Conservation (phyloP, 37 sponge, comb jelly and placozoan species). For the Theonella swinhoei region DNA sequence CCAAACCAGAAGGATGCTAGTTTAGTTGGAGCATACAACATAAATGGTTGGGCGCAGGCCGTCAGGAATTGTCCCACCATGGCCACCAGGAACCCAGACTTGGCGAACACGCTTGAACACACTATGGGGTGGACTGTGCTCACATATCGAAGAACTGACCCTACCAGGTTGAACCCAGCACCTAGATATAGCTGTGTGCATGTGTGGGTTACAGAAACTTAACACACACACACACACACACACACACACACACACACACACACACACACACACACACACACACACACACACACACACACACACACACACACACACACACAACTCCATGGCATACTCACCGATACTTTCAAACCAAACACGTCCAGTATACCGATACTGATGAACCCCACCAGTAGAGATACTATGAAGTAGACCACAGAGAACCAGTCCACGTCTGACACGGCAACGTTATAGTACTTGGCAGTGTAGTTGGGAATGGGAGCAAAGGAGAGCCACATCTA, state of each 20-base stretch:
- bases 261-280: too few relatives aligned
- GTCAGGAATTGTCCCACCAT: conserved; percentile 73
- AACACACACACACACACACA: too few relatives aligned
- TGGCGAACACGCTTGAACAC: conserved; percentile 21
- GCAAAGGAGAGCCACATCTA: conserved; percentile 81
- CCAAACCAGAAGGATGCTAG: conserved; percentile 88
- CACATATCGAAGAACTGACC: conserved; percentile 56
- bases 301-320: neutral
- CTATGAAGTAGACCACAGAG: conserved; percentile 50
- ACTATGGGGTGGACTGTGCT: conserved; percentile 48
- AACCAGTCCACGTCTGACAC: conserved; percentile 48
- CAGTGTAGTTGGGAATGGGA: conserved; percentile 50
- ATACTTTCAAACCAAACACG: conserved; percentile 50
- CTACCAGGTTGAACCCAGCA: conserved; percentile 61
- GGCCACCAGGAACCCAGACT: conserved; percentile 47
- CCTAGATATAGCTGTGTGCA: conserved; percentile 50
- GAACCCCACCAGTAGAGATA: conserved; percentile 56
- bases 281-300: too few relatives aligned
- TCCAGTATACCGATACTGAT: conserved; percentile 61
- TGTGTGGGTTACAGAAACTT: conserved; percentile 6
- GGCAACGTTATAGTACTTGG: conserved; percentile 40
- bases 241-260: neutral
- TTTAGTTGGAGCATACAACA: conserved; percentile 80
- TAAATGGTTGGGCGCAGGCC: conserved; percentile 85
- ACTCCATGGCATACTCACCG: conserved; percentile 32